Evolutionary conservation across 2,888 invertebrate genomes (phyloP).

Genomic region (Drosophila monieri): DNA sequence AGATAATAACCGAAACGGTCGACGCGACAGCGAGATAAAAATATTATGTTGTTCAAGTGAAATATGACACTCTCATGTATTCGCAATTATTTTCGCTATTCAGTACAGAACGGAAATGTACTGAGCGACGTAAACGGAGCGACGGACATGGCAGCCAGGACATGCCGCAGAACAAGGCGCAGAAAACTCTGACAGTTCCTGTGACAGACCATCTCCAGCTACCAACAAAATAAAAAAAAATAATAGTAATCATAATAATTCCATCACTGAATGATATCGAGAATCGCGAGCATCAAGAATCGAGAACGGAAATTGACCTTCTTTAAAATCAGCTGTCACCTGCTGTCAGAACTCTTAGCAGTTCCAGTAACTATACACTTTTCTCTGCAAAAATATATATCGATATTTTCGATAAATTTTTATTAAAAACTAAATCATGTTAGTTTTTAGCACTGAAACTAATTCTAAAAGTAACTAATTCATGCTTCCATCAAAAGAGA

Average conservation of each 20-base stretch:
- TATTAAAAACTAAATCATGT: too few relatives aligned
- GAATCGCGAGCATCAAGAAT: neutral
- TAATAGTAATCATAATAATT: neutral
- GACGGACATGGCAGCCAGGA: neutral
- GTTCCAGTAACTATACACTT: neutral
- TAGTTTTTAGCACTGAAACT: too few relatives aligned
- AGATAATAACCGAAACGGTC: conserved; percentile 55
- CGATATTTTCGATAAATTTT: too few relatives aligned
- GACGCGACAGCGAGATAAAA: conserved; percentile 26
- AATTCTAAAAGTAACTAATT: too few relatives aligned
- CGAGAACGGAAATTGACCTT: conserved; percentile 26
- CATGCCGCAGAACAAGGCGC: conserved; percentile 18
- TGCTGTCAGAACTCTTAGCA: conserved; percentile 4
- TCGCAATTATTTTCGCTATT: conserved; percentile 74
- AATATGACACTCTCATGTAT: conserved; percentile 75
- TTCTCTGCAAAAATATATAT: too few relatives aligned
- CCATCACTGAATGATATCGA: neutral
- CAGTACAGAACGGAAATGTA: conserved; percentile 42
- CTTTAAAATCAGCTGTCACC: conserved; percentile 24
- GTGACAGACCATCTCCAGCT: conserved; percentile 16
- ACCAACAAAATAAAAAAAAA: neutral
- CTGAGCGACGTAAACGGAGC: conserved; percentile 2
- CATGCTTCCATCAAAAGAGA: too few relatives aligned
- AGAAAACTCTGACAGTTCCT: conserved; percentile 19
- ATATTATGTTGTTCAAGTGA: conserved; percentile 63